Evolutionary conservation across 2,113 vertebrate genomes (phyloP).

Genomic region (Muntiacus reevesi): DNA sequence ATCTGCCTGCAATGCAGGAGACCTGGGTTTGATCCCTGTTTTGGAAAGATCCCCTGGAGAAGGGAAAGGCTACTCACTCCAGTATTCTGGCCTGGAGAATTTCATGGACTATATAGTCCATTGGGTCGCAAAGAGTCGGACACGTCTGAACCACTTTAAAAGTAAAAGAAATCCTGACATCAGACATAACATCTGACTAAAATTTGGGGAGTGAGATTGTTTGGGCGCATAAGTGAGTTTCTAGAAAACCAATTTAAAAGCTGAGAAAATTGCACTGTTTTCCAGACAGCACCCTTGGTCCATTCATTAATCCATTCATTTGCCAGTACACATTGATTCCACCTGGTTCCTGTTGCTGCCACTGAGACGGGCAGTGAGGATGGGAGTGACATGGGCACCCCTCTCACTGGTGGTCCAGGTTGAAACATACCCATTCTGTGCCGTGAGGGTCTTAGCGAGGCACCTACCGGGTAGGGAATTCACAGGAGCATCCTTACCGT

Average conservation of each 20-base stretch:
- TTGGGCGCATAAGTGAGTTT: neutral
- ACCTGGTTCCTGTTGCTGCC: neutral
- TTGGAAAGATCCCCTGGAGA: neutral
- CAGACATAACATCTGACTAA: neutral
- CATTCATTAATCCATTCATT: neutral
- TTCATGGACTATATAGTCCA: neutral
- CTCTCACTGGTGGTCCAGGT: fast-evolving
- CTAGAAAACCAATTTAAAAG: neutral
- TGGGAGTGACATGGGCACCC: neutral
- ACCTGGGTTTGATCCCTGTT: neutral
- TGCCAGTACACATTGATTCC: fast-evolving
- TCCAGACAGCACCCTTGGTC: neutral
- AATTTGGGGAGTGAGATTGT: neutral
- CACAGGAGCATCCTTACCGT: fast-evolving
- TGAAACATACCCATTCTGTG: fast-evolving
- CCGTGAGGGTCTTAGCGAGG: neutral
- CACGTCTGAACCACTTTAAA: neutral
- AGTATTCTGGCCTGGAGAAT: neutral
- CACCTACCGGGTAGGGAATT: fast-evolving
- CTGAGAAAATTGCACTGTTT: neutral
- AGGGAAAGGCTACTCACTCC: neutral
- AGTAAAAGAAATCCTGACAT: neutral
- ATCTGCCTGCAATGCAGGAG: neutral
- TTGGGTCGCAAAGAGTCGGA: neutral
- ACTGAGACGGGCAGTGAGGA: fast-evolving